Base-by-base conservation (phyloP, 2,888 invertebrate species). In the Schizaphis graminum region DNA sequence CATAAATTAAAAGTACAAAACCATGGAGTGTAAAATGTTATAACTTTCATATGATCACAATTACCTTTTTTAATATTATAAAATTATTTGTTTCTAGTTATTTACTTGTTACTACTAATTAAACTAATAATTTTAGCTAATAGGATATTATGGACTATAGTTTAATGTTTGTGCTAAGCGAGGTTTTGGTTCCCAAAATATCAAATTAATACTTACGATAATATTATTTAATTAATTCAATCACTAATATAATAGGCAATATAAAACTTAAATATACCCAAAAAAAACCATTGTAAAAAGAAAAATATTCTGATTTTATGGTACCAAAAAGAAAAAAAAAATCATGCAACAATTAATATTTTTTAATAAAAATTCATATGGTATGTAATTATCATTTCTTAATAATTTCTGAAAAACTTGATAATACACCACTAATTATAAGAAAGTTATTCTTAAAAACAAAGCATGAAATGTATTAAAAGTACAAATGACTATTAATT, bases 161-260 rank as follows among this genome's bases (percentile, higher is more conserved):
- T 89, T 84, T 89, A 35, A 47, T 86, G n/a, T 94, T 94, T 90
- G 85, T 90, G 90, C 94, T 87, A 94, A 87, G 94, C 94, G 94
- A 94, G 94, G 94, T 94, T 90, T 56, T 94, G 57, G 94, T 94
- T 94, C 94, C 94, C 89, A 94, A 87, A 94, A 91, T 94, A 91
- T 61, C 41, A 89, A 53, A 89, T 77, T 44, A 89, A 89, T 89
- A 93, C 26, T 77, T 89, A 92, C 35, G 0, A 92, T 61, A 88
- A 93, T 77, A 93, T 89, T 86, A 89, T 44, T 44, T 11, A 93
- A 77, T 89, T 61, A 84, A 87, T 87, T 87, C 47, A 87, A 28
- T 41, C 24, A 28, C 24, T 53, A 67, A 53, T 53, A 49, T 28
- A 77, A n/a, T 77, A 53, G 53, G 61, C 7, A 67, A 88, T 88